phyloP scores from a whole-genome alignment of 2,797 vertebrate genomes.

The Hephaestus fuliginosus region DNA sequence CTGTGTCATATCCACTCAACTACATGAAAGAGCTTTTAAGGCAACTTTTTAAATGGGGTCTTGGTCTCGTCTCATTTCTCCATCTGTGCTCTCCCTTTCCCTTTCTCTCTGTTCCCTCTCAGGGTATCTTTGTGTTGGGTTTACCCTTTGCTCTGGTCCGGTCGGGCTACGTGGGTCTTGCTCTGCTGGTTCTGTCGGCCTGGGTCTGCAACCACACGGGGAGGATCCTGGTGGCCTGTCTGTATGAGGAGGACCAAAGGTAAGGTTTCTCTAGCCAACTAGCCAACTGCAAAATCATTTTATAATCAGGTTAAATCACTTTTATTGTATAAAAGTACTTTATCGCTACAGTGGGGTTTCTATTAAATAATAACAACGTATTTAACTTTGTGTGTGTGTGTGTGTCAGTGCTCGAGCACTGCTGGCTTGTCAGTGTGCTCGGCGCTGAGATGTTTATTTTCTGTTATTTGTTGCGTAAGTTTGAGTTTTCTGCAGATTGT shows the following conservation, averaged over 20 bases:
- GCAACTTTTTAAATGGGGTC: not conserved
- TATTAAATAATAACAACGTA: not conserved
- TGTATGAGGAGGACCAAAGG: conserved; percentile 86
- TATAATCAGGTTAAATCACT: not conserved
- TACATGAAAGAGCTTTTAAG: not conserved
- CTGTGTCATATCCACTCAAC: not conserved
- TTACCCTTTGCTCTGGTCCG: conserved; percentile 86
- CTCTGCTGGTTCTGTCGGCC: conserved; percentile 84
- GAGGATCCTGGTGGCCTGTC: conserved; percentile 85
- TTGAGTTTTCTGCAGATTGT: not conserved
- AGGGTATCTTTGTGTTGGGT: conserved; percentile 89
- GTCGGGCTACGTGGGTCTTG: conserved; percentile 85
- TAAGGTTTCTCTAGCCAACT: conserved; percentile 4
- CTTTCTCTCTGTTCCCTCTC: conserved; percentile 5
- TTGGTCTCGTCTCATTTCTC: not conserved
- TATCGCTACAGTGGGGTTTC: not conserved
- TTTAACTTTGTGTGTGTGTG: too few species aligned
- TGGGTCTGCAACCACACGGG: conserved; percentile 88
- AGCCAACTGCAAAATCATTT: not conserved
- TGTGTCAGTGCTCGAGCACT: not conserved
- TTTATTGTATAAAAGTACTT: not conserved
- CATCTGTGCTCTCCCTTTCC: not conserved
- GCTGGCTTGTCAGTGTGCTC: not conserved
- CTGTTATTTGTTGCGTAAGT: not conserved
- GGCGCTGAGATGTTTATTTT: not conserved